These are phyloP conservation scores for Ichneumon xanthorius DNA, from an alignment of 2,888 invertebrate species.

Conservation along the genomic window DNA sequence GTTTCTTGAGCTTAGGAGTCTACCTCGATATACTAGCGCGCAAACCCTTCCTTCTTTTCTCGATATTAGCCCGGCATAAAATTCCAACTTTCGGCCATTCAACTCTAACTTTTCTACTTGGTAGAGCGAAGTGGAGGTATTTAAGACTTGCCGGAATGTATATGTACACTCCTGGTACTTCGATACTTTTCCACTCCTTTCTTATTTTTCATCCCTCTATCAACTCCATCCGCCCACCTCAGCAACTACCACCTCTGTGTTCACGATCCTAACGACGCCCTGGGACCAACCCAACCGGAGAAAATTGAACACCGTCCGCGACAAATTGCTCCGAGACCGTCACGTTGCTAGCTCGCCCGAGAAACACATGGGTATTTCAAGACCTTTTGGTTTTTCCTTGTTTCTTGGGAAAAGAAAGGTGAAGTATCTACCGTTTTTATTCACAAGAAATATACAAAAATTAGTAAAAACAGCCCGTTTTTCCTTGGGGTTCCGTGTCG, in stretches of 20 bases:
- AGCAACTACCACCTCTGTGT: background rate
- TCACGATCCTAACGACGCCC: conserved; percentile 13
- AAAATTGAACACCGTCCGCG: conserved; percentile 51
- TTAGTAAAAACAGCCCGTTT: background rate
- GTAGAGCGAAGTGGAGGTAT: conserved; percentile 23
- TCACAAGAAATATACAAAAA: background rate
- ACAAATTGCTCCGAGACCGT: conserved; percentile 41
- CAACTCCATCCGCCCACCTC: background rate
- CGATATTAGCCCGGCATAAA: conserved; percentile 57
- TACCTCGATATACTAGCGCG: conserved; percentile 38
- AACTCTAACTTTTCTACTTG: conserved; percentile 57
- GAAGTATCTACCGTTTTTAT: background rate
- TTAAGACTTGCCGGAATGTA: conserved; percentile 31
- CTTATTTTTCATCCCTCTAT: conserved; percentile 1
- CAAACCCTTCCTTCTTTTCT: conserved; percentile 38
- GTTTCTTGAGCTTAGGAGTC: conserved; percentile 45
- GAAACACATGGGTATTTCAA: conserved; percentile 31
- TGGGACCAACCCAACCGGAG: conserved; percentile 6
- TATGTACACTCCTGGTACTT: conserved; percentile 23
- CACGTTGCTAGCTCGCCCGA: conserved; percentile 33
- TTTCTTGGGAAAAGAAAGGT: background rate
- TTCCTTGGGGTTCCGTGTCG: too few relatives aligned
- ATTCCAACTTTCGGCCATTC: conserved; percentile 53
- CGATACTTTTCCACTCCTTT: conserved; percentile 22
- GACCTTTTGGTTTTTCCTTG: conserved; percentile 1